Evolutionary conservation across 2,888 invertebrate genomes (phyloP).

Genomic region (Apomyelois bistriatella): DNA sequence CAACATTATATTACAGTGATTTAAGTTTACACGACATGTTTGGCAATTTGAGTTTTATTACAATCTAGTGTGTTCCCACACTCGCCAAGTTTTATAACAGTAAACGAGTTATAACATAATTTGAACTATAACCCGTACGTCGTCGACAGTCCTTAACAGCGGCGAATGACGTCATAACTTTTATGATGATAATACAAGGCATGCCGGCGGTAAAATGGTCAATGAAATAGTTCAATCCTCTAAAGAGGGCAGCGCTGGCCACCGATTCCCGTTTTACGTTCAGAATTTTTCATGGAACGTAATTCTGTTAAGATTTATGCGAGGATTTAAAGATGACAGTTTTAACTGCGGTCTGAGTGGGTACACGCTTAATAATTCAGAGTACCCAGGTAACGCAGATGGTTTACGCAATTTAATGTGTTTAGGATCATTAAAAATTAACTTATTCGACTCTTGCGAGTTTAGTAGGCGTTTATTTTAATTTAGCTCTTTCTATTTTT

Average conservation of each 20-base stretch:
- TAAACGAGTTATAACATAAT: conserved; percentile 8
- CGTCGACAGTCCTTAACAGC: neutral
- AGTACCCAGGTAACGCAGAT: neutral
- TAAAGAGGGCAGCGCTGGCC: neutral
- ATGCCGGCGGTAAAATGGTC: conserved; percentile 15
- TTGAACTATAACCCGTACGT: conserved; percentile 11
- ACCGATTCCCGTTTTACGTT: neutral
- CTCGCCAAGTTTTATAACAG: neutral
- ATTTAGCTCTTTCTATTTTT: too few species aligned
- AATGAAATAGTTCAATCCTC: conserved; percentile 15
- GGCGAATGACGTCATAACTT: conserved; percentile 45
- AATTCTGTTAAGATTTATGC: conserved; percentile 13
- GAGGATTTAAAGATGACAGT: conserved; percentile 13
- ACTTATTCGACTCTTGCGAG: neutral
- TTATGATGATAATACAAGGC: conserved; percentile 53
- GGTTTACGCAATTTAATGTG: conserved; percentile 1
- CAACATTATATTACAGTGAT: neutral
- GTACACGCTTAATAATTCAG: conserved; percentile 1
- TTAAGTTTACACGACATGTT: neutral
- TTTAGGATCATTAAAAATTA: neutral
- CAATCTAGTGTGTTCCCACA: neutral
- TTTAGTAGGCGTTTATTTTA: too few species aligned
- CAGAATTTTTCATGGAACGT: conserved; percentile 10
- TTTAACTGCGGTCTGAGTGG: conserved; percentile 7
- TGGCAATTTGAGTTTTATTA: neutral